A percentile compares a stretch with the other conserved stretches of the same genome.
phyloP scores from a whole-genome alignment of 2,888 invertebrate species.

The Pristionchus mayeri region DNA sequence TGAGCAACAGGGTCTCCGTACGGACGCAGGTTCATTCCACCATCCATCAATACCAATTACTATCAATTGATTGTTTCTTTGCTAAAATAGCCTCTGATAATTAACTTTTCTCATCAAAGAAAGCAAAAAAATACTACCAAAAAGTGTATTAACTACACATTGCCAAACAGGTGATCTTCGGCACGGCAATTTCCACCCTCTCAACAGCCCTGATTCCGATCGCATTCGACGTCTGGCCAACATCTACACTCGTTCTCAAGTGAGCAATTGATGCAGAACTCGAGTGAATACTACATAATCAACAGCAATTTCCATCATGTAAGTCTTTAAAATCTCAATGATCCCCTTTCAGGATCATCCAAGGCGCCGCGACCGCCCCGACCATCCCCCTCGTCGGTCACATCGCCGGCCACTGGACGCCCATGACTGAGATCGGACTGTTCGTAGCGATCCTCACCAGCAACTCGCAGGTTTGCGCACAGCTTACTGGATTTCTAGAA shows the following conservation, averaged over 20 bases:
- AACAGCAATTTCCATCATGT: too few species aligned
- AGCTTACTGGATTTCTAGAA: too few species aligned
- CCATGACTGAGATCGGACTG: constrained; percentile 53
- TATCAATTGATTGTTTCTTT: too few species aligned
- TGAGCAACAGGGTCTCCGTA: constrained; percentile 7
- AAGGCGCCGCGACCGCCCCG: constrained; percentile 53
- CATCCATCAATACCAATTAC: too few species aligned
- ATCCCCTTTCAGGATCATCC: constrained; percentile 53
- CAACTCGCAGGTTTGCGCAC: constrained; percentile 58
- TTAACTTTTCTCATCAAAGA: too few species aligned
- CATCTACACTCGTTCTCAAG: constrained; percentile 47
- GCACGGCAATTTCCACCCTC: constrained; percentile 23
- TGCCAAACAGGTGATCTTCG: constrained; percentile 18
- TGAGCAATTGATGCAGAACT: background rate
- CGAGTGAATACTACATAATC: too few species aligned
- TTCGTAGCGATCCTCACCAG: constrained; percentile 54
- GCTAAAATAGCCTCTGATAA: too few species aligned
- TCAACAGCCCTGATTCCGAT: constrained; percentile 46
- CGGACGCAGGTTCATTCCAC: constrained; percentile 39
- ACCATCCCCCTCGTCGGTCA: constrained; percentile 54
- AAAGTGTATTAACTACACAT: background rate
- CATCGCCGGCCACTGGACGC: constrained; percentile 53
- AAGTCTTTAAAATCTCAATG: too few species aligned
- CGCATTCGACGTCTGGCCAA: constrained; percentile 41
- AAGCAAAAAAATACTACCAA: too few species aligned